These are phyloP conservation scores for Onychorhynchus coronatus DNA, from an alignment of 2,113 vertebrate genomes.

Conservation along the genomic window DNA sequence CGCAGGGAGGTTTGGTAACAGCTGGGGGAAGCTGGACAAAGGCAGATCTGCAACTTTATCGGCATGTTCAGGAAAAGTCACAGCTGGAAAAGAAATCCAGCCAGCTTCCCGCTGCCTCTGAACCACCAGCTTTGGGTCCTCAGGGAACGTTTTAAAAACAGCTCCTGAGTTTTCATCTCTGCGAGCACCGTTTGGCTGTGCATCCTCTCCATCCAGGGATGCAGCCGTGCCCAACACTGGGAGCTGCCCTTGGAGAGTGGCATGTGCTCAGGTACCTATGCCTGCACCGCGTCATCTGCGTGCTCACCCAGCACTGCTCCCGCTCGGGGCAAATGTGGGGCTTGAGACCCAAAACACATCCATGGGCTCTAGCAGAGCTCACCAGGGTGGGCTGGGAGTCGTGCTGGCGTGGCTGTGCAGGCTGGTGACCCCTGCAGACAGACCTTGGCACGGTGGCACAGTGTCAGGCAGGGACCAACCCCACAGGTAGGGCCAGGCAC, in stretches of 20 bases:
- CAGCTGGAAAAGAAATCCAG: background rate
- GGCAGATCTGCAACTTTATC: background rate
- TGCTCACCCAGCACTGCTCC: background rate
- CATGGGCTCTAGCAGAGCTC: background rate
- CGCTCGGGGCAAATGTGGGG: fast-evolving
- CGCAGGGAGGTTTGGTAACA: background rate
- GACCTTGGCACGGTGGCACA: background rate
- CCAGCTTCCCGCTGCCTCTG: background rate
- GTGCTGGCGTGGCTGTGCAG: background rate
- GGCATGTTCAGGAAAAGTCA: background rate
- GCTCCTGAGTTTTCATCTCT: background rate
- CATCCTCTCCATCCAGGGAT: background rate
- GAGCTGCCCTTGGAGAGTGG: background rate
- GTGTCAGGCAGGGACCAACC: background rate
- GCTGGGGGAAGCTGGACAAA: background rate
- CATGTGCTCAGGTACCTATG: fast-evolving
- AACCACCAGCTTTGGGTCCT: fast-evolving
- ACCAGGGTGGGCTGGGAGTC: background rate
- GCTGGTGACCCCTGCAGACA: background rate
- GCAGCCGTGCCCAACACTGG: fast-evolving
- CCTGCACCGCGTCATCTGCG: fast-evolving
- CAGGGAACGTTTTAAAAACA: fast-evolving
- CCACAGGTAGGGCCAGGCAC: background rate
- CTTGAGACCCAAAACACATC: background rate
- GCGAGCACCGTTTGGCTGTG: fast-evolving